Percentiles rank a stretch among this genome's conserved stretches.
phyloP scores from a whole-genome alignment of 2,888 invertebrate genomes.

The Halictus quadricinctus region DNA sequence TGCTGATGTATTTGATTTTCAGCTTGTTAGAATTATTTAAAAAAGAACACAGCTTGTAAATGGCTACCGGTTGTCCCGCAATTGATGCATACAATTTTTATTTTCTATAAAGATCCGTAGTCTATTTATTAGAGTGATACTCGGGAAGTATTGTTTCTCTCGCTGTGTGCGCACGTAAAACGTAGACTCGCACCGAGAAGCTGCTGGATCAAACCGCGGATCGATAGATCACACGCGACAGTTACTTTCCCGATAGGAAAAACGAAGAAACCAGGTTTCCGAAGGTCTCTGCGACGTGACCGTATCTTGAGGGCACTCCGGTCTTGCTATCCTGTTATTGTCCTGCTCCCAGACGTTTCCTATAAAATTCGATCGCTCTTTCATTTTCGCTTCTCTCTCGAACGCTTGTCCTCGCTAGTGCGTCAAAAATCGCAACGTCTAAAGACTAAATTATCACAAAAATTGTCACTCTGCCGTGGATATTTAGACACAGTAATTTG shows the following conservation, averaged over 20 bases:
- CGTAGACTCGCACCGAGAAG: not conserved
- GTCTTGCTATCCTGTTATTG: conserved; percentile 41
- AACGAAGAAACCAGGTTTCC: not conserved
- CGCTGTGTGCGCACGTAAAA: not conserved
- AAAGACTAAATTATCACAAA: not conserved
- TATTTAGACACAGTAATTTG: not conserved
- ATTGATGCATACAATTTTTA: not conserved
- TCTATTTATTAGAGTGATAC: not conserved
- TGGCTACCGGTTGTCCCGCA: too few species aligned
- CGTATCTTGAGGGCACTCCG: too few species aligned
- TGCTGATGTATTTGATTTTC: too few species aligned
- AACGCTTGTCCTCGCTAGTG: not conserved
- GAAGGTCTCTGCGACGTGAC: not conserved
- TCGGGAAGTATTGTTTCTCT: not conserved
- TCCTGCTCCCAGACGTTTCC: conserved; percentile 1
- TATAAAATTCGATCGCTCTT: conserved; percentile 10
- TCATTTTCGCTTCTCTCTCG: not conserved
- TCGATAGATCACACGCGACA: not conserved
- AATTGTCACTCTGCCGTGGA: not conserved
- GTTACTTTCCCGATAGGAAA: not conserved
- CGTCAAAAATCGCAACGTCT: not conserved
- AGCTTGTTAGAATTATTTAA: too few species aligned
- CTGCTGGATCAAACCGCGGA: not conserved
- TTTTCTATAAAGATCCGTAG: not conserved
- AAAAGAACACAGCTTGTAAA: too few species aligned